A percentile compares a stretch with the other conserved stretches of the same genome.
Evolutionary conservation across 2,113 vertebrate genomes (phyloP).

Genomic region (Ondatra zibethicus): DNA sequence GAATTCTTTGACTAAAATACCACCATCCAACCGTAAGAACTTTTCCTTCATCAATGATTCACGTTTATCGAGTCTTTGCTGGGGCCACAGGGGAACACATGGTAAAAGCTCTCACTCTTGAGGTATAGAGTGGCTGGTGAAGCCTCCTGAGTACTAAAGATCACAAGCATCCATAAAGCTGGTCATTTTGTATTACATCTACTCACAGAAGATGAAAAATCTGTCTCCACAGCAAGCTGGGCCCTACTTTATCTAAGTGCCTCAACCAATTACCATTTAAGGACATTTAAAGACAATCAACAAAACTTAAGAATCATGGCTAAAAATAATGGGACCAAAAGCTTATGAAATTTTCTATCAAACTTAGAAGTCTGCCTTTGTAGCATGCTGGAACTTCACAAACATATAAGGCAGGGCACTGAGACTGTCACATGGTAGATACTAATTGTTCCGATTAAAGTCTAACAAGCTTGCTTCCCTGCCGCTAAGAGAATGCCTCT

Average conservation of each 20-base stretch:
- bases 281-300: conserved; percentile 67
- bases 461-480: conserved; percentile 92
- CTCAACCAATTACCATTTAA: conserved; percentile 71
- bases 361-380: conserved; percentile 81
- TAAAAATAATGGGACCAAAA: conserved; percentile 64
- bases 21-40: conserved; percentile 55
- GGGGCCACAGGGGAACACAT: neutral
- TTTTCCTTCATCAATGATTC: conserved; percentile 65
- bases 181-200: conserved; percentile 35
- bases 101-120: conserved; percentile 50
- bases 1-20: conserved; percentile 54
- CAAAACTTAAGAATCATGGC: conserved; percentile 59
- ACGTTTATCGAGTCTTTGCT: conserved; percentile 49
- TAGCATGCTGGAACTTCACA: conserved; percentile 83
- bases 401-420: conserved; percentile 81
- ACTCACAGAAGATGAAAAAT: conserved; percentile 49
- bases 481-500: conserved; percentile 94
- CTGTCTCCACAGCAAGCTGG: neutral
- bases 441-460: conserved; percentile 95
- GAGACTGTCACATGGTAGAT: conserved; percentile 92
- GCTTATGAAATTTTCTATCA: conserved; percentile 75
- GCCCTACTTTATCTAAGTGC: conserved; percentile 22
- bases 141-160: conserved; percentile 9
- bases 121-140: conserved; percentile 26
- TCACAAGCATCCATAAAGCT: conserved; percentile 45